These are phyloP conservation scores for Eulemur rubriventer DNA, from an alignment of 2,797 vertebrate genomes.

Conservation along the genomic window DNA sequence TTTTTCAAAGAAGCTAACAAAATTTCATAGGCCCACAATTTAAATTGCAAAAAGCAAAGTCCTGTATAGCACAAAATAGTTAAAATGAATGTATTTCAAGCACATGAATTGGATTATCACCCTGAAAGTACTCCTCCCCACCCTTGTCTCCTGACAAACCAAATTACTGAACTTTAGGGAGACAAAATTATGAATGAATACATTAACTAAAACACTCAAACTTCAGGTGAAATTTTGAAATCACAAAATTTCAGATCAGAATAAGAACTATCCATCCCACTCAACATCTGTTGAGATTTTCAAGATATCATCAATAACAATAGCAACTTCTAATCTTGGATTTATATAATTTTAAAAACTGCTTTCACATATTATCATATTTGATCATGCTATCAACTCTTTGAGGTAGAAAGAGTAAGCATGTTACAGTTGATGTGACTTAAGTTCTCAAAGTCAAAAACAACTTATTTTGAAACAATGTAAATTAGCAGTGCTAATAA, in stretches of 20 bases:
- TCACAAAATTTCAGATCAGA: constrained; percentile 11
- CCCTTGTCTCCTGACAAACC: not conserved
- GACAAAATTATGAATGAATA: constrained; percentile 22
- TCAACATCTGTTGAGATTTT: not conserved
- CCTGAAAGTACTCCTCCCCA: not conserved
- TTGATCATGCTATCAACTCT: not conserved
- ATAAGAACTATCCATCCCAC: not conserved
- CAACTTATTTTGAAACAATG: not conserved
- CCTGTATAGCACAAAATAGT: constrained; percentile 30
- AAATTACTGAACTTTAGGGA: constrained; percentile 40
- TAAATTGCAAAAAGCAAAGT: constrained; percentile 62
- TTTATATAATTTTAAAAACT: not conserved
- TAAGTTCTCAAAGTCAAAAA: constrained; percentile 33
- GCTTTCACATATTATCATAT: not conserved
- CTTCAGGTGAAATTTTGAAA: not conserved
- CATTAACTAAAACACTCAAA: not conserved
- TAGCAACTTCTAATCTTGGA: constrained; percentile 23
- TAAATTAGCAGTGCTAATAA: not conserved
- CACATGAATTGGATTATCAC: not conserved
- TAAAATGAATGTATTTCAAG: constrained; percentile 23
- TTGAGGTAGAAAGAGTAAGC: not conserved
- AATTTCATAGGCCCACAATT: constrained; percentile 36
- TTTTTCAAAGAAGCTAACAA: constrained; percentile 61
- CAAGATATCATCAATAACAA: not conserved
- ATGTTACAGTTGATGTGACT: not conserved